Conservation (phyloP, 2,797 vertebrate genomes). For the Sarcophilus harrisii region DNA sequence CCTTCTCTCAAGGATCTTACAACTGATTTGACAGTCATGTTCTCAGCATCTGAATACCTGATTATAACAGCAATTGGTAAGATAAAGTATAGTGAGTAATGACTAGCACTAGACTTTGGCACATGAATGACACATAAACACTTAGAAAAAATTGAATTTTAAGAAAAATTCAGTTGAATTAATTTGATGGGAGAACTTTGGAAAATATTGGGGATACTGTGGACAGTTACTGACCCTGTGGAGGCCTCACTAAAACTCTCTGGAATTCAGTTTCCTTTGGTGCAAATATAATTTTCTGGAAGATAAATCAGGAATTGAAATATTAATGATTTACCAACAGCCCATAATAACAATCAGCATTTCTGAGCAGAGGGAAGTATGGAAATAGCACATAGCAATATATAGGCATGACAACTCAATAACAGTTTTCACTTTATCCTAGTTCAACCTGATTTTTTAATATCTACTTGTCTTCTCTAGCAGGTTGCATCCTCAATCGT, state of each 20-base stretch:
- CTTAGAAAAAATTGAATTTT: background rate
- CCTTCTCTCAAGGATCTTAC: background rate
- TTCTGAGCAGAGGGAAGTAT: background rate
- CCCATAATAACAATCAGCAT: background rate
- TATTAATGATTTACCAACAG: background rate
- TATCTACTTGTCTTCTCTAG: background rate
- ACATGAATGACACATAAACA: background rate
- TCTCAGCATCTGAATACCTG: background rate
- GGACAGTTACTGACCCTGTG: background rate
- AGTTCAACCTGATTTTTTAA: background rate
- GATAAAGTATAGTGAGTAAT: background rate
- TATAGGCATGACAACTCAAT: background rate
- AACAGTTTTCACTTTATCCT: background rate
- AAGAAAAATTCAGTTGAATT: background rate
- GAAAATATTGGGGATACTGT: background rate
- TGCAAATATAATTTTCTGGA: background rate
- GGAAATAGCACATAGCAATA: background rate
- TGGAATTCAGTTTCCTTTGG: background rate
- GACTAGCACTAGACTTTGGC: background rate
- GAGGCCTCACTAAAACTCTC: background rate
- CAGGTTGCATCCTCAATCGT: background rate
- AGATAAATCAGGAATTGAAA: background rate
- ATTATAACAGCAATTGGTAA: background rate
- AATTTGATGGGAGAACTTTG: background rate
- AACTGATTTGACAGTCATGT: background rate